phyloP scores from a whole-genome alignment of 2,113 vertebrate genomes.

The Oreochromis tanganicae region DNA sequence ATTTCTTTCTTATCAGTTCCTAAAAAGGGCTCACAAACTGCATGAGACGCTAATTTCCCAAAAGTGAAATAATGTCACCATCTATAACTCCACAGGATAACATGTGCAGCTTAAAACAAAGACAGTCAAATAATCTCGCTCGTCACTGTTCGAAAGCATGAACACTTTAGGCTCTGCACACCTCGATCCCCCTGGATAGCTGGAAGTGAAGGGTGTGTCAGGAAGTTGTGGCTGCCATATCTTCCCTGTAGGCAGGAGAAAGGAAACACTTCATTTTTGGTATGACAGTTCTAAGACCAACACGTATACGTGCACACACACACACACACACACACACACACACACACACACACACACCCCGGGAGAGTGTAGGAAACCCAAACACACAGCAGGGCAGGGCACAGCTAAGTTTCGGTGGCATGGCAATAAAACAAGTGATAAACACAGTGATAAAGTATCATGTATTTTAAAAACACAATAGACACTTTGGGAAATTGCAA shows the following conservation, averaged over 20 bases:
- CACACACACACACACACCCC: neutral
- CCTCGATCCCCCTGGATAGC: neutral
- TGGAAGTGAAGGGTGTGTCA: conserved; percentile 18
- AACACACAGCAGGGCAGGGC: neutral
- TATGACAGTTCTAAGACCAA: neutral
- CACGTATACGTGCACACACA: neutral
- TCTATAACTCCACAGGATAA: neutral
- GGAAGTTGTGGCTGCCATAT: conserved; percentile 26
- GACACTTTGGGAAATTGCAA: neutral
- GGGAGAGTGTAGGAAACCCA: neutral
- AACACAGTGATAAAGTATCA: neutral
- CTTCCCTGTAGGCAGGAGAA: conserved; percentile 2
- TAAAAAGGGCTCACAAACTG: neutral
- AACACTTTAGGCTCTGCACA: neutral
- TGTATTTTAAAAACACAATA: neutral
- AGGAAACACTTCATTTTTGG: conserved; percentile 39
- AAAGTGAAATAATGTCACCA: neutral
- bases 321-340: neutral
- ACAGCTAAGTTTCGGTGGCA: neutral
- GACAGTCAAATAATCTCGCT: neutral
- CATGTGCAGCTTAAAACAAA: neutral
- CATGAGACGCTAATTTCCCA: neutral
- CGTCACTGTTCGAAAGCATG: neutral
- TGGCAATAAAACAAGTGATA: neutral
- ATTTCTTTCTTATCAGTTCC: neutral